Conservation (phyloP, 2,888 invertebrate species). For the Drosophila borealis region DNA sequence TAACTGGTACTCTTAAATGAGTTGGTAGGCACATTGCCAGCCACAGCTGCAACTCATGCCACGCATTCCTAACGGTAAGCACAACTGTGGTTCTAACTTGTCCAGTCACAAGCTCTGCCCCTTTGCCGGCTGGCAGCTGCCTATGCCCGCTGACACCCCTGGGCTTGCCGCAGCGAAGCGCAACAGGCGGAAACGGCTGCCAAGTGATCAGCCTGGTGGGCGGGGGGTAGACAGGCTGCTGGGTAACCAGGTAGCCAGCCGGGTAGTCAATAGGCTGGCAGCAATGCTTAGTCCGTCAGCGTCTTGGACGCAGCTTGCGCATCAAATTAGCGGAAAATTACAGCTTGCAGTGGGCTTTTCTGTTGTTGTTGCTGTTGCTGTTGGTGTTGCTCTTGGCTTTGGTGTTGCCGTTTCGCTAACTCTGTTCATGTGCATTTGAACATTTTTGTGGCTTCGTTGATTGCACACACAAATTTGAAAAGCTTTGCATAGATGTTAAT, state of each 20-base stretch:
- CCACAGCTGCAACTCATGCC: neutral
- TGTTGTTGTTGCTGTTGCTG: conserved; percentile 14
- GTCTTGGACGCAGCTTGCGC: conserved; percentile 50
- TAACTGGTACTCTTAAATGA: neutral
- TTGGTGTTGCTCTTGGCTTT: neutral
- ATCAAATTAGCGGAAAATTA: conserved; percentile 78
- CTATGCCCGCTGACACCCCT: neutral
- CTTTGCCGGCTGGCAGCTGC: neutral
- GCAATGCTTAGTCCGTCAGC: conserved; percentile 25
- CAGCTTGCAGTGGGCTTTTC: conserved; percentile 44
- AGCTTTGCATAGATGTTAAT: conserved; percentile 53
- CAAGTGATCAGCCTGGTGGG: conserved; percentile 11
- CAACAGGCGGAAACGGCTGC: conserved; percentile 64
- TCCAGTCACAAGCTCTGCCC: conserved; percentile 14
- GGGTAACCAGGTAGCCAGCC: conserved; percentile 30
- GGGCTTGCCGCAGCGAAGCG: conserved; percentile 59
- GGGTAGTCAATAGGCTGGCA: conserved; percentile 9
- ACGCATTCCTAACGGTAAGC: conserved; percentile 45
- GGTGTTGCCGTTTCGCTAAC: conserved; percentile 43
- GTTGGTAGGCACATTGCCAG: neutral
- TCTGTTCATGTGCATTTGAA: conserved; percentile 50
- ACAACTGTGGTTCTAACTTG: conserved; percentile 28
- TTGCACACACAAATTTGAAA: conserved; percentile 49
- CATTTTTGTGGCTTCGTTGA: conserved; percentile 43
- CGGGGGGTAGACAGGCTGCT: neutral